Percentiles rank a stretch among this genome's conserved stretches.
phyloP scores from a whole-genome alignment of 2,888 invertebrate species.

The Galeruca laticollis region DNA sequence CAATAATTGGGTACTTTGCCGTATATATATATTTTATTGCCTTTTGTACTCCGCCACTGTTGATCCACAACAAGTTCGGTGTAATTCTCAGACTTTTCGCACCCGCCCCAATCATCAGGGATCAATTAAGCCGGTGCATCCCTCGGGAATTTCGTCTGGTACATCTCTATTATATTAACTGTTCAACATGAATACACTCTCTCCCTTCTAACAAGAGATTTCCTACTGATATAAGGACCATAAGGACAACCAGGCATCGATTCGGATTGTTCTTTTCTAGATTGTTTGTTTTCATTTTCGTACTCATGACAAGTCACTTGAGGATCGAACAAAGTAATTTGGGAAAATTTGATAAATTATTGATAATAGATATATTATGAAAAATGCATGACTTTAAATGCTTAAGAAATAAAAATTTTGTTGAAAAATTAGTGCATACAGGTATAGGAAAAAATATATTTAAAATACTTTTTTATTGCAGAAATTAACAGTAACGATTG shows the following conservation, averaged over 20 bases:
- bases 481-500: too few relatives aligned
- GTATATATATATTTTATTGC: not conserved
- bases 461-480: too few relatives aligned
- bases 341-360: not conserved
- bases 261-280: constrained; percentile 25
- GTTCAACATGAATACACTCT: constrained; percentile 37
- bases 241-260: constrained; percentile 21
- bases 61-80: constrained; percentile 2
- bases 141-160: constrained; percentile 41
- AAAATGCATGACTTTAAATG: too few relatives aligned
- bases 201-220: constrained; percentile 18
- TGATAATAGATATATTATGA: not conserved
- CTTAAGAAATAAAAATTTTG: too few relatives aligned
- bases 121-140: constrained; percentile 61
- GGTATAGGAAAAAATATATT: too few relatives aligned
- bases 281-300: constrained; percentile 38
- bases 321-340: not conserved
- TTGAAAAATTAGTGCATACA: too few relatives aligned
- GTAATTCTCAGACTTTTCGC: constrained; percentile 57
- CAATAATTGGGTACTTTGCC: too few relatives aligned
- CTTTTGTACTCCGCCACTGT: constrained; percentile 21
- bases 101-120: constrained; percentile 64
- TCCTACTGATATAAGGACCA: constrained; percentile 16
- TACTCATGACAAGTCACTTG: constrained; percentile 21
- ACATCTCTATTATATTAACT: constrained; percentile 47